phyloP scores from a whole-genome alignment of 2,888 invertebrate species.

The Tetramorium bicarinatum region DNA sequence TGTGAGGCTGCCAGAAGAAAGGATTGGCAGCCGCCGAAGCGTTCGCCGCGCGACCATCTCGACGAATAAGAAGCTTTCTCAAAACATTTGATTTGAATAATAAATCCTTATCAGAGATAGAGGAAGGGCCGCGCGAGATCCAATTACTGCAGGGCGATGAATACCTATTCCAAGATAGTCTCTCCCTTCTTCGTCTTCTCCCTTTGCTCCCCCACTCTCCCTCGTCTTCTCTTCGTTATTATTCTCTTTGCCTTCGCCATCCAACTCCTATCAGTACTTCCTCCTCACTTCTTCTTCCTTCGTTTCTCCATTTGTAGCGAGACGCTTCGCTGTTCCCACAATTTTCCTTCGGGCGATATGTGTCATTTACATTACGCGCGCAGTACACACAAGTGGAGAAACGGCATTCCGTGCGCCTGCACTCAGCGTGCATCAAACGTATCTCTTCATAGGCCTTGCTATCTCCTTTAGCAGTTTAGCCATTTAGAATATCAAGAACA shows the following conservation, averaged over 20 bases:
- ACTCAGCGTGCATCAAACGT: slow-evolving; percentile 33
- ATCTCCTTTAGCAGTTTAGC: slow-evolving; percentile 13
- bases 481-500: slow-evolving; percentile 6
- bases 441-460: slow-evolving; percentile 9
- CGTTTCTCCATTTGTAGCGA: slow-evolving; percentile 52
- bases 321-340: slow-evolving; percentile 54
- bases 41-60: slow-evolving; percentile 63
- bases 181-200: slow-evolving; percentile 18
- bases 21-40: slow-evolving; percentile 72
- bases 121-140: slow-evolving; percentile 76
- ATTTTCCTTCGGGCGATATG: slow-evolving; percentile 76
- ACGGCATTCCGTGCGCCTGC: slow-evolving; percentile 20
- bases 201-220: slow-evolving; percentile 24
- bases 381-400: slow-evolving; percentile 47
- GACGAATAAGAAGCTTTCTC: slow-evolving; percentile 73
- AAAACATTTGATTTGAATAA: slow-evolving; percentile 80
- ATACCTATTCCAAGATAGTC: slow-evolving; percentile 78
- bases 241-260: slow-evolving; percentile 52
- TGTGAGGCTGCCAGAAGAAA: slow-evolving; percentile 55
- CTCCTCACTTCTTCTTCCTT: slow-evolving; percentile 24
- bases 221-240: slow-evolving; percentile 41
- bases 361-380: slow-evolving; percentile 76
- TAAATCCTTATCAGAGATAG: slow-evolving; percentile 81
- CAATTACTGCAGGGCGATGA: slow-evolving; percentile 81
- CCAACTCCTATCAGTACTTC: slow-evolving; percentile 39